Conservation (phyloP, 2,797 vertebrate species). For the Pseudochirops cupreus region DNA sequence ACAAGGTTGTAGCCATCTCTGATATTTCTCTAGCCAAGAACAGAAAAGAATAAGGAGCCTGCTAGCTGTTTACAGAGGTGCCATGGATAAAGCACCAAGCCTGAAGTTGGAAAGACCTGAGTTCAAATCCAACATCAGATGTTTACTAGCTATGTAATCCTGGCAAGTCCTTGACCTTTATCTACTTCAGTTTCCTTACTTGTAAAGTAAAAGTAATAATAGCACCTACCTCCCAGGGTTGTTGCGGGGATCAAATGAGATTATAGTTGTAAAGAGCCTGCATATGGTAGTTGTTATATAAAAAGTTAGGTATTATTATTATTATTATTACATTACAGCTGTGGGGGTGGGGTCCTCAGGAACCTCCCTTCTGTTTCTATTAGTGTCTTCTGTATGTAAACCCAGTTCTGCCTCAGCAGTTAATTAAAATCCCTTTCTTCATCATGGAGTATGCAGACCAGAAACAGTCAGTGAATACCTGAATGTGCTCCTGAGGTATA, state of each 20-base stretch:
- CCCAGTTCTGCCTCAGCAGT: neutral
- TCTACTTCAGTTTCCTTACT: neutral
- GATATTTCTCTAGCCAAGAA: neutral
- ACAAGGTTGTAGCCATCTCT: neutral
- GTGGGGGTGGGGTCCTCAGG: neutral
- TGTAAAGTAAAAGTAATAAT: neutral
- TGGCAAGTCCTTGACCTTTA: neutral
- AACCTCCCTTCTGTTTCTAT: neutral
- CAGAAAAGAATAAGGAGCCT: neutral
- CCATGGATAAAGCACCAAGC: neutral
- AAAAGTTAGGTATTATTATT: no score
- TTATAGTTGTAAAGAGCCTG: neutral
- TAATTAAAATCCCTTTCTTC: neutral
- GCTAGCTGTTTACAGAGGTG: neutral
- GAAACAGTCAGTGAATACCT: neutral
- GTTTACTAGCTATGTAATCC: neutral
- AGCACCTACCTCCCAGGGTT: neutral
- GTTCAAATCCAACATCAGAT: neutral
- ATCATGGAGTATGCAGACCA: neutral
- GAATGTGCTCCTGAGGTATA: neutral
- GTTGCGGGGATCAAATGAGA: neutral
- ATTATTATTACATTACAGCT: neutral
- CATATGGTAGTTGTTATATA: neutral
- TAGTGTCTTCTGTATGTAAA: neutral
- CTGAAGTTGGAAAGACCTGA: neutral